phyloP scores from a whole-genome alignment of 2,113 vertebrate genomes.

The Eublepharis macularius region DNA sequence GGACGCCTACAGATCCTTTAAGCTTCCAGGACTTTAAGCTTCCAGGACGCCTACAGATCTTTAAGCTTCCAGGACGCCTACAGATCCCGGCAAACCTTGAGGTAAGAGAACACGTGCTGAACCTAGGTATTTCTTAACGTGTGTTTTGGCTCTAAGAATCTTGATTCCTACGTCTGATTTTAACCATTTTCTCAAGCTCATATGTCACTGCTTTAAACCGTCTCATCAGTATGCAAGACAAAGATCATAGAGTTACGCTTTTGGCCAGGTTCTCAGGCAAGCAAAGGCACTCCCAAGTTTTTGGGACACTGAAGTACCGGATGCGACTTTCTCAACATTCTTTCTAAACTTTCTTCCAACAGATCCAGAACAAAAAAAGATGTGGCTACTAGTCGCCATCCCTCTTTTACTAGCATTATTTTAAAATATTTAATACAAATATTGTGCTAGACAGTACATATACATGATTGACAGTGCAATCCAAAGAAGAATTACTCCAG shows the following conservation, averaged over 20 bases:
- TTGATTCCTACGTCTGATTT: not conserved
- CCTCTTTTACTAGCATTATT: not conserved
- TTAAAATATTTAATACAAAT: not conserved
- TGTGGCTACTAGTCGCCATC: not conserved
- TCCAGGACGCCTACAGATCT: too few relatives aligned
- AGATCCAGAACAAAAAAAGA: not conserved
- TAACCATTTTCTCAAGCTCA: not conserved
- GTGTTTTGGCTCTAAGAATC: too few relatives aligned
- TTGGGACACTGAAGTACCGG: too few relatives aligned
- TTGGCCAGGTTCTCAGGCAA: not conserved
- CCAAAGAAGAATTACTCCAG: too few relatives aligned
- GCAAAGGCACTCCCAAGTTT: not conserved
- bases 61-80: too few relatives aligned
- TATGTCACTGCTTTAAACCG: not conserved
- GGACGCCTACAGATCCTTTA: too few relatives aligned
- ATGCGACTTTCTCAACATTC: too few relatives aligned
- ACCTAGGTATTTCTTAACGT: too few relatives aligned
- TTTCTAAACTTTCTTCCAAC: not conserved
- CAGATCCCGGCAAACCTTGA: too few relatives aligned
- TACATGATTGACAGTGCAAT: too few relatives aligned
- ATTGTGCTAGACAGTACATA: not conserved
- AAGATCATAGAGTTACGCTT: not conserved
- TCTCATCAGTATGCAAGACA: not conserved
- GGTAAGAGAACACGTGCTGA: too few relatives aligned
- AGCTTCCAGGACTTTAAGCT: too few relatives aligned